These are phyloP conservation scores for Acanthacorydalis orientalis DNA, from an alignment of 2,888 invertebrate genomes.

Conservation along the genomic window DNA sequence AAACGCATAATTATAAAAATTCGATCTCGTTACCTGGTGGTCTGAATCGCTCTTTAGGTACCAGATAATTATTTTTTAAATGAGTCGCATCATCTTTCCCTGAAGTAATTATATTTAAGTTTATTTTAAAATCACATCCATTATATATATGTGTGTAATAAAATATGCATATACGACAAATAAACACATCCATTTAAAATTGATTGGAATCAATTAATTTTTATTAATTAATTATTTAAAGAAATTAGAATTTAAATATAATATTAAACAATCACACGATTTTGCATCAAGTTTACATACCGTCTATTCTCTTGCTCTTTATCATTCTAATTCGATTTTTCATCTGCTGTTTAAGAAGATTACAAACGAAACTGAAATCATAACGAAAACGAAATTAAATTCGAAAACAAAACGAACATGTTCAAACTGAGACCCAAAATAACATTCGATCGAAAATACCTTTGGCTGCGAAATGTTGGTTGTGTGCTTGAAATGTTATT, in stretches of 20 bases:
- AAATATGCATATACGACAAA: background rate
- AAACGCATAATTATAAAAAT: background rate
- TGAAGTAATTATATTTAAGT: slow-evolving; percentile 9
- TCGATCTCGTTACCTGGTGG: no score
- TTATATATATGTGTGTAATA: slow-evolving; percentile 5
- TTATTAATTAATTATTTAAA: background rate
- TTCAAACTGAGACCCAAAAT: no score
- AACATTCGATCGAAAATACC: no score
- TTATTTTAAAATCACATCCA: slow-evolving; percentile 10
- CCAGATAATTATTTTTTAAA: slow-evolving; percentile 6
- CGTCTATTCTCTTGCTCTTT: no score
- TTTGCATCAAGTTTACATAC: background rate
- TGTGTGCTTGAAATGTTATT: no score
- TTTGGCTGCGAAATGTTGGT: no score
- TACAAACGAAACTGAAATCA: no score
- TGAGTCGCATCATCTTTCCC: slow-evolving; percentile 9
- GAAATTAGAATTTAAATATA: background rate
- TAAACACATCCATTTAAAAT: background rate
- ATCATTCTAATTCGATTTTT: no score
- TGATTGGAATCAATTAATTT: background rate
- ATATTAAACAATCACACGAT: background rate
- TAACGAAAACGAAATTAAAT: no score
- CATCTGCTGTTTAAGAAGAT: no score
- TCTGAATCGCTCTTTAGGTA: slow-evolving; percentile 6
- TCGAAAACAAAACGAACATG: no score